Base-by-base conservation (phyloP, 1,140 invertebrate genomes). In the Drosophila varians region DNA sequence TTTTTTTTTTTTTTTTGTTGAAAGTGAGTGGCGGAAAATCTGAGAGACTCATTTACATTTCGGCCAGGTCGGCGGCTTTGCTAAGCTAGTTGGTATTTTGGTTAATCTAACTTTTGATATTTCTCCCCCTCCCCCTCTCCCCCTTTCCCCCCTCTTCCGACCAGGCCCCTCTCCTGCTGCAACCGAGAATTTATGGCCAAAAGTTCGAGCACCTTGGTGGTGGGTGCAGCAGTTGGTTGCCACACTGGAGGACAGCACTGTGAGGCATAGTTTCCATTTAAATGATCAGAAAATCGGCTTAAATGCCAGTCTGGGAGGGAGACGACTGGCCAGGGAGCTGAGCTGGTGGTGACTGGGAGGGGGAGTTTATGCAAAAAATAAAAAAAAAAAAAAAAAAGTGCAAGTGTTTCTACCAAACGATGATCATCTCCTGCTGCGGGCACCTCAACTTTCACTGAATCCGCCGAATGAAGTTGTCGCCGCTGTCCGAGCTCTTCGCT, bases 401-500 rank as follows among this genome's bases (percentile, higher is more conserved):
- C 28, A 74, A 74, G 70, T 74, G 43, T 57, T 70, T 52, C 53
- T 55, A 47, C 38, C n/a, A n/a, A n/a, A 21, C 21, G 16, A 18
- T 65, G 53, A 71, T 73, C 68, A 72, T 72, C 69, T 73, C 56
- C 56, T 73, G 69, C 68, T 72, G 69, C 48, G 69, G 69, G 69
- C 69, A 72, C 25, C 23, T 53, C 49, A 72, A 74, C 71, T 74
- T 74, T 74, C 71, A 74, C 71, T 65, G 49, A 74, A 56, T 74
- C 55, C 66, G 28, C 25, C 69, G 21, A 23, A 66, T 66, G 42
- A 69, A 55, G 61, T 66, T 55, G 48, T 69, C 48, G 65, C 52
- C 43, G 46, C 48, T 57, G 51, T 57, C 26, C 58, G 40, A 38
- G 14, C 19, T 55, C 23, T 26, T 34, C 23, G 49, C 14, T 25